These are phyloP conservation scores for Oscheius sp. DNA, from an alignment of 1,140 invertebrate species.

Conservation along the genomic window DNA sequence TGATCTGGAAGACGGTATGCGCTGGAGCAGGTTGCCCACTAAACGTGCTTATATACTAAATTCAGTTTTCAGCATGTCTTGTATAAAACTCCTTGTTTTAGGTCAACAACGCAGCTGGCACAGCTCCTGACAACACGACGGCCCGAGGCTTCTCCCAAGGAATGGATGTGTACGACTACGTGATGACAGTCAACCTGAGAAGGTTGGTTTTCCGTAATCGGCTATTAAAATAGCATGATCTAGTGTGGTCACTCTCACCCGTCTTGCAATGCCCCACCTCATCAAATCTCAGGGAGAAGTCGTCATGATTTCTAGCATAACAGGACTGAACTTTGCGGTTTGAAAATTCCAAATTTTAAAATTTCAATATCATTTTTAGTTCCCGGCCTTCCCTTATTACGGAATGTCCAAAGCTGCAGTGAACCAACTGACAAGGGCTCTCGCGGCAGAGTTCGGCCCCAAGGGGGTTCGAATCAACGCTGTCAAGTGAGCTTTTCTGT, in stretches of 20 bases:
- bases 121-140: constrained; percentile 4
- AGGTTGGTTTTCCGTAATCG: too few relatives aligned
- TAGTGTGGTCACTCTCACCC: constrained; percentile 16
- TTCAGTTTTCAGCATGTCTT: too few relatives aligned
- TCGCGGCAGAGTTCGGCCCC: background rate
- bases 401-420: constrained; percentile 14
- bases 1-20: too few relatives aligned
- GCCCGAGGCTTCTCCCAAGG: background rate
- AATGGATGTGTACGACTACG: constrained; percentile 23
- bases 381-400: background rate
- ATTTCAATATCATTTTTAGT: background rate
- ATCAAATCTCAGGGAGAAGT: constrained; percentile 15
- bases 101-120: constrained; percentile 20
- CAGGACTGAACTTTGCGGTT: background rate
- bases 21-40: too few relatives aligned
- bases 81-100: too few relatives aligned
- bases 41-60: too few relatives aligned
- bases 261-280: constrained; percentile 8
- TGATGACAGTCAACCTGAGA: constrained; percentile 11
- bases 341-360: background rate
- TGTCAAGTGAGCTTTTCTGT: constrained; percentile 8
- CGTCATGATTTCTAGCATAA: constrained; percentile 12
- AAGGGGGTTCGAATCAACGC: constrained; percentile 22
- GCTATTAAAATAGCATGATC: too few relatives aligned
- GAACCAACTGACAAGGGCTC: constrained; percentile 17